These are phyloP conservation scores for Geranospiza caerulescens DNA, from an alignment of 2,797 vertebrate genomes.

Conservation along the genomic window DNA sequence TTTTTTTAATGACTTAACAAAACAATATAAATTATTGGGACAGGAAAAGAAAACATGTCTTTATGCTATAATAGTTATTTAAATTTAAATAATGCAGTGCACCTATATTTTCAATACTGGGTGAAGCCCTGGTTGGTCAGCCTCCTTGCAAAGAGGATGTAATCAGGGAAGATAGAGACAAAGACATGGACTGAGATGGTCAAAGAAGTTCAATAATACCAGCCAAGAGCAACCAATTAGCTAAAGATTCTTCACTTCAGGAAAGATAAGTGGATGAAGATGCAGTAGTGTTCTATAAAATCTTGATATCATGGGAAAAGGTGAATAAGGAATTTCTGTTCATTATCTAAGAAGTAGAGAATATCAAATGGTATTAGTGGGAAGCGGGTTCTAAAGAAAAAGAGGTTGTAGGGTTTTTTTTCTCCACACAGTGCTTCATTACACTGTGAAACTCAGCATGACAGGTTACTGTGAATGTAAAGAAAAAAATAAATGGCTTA, in stretches of 20 bases:
- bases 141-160: not conserved
- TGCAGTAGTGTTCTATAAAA: not conserved
- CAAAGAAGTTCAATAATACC: not conserved
- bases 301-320: not conserved
- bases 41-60: not conserved
- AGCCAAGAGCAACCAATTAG: not conserved
- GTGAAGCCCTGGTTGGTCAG: not conserved
- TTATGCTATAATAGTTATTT: not conserved
- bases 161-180: not conserved
- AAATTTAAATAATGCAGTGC: not conserved
- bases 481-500: not conserved
- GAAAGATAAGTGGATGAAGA: not conserved
- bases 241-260: not conserved
- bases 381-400: not conserved
- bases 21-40: not conserved
- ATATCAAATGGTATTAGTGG: not conserved
- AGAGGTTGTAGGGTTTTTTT: not conserved
- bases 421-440: not conserved
- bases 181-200: not conserved
- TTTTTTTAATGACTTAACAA: not conserved
- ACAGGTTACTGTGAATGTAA: not conserved
- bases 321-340: not conserved
- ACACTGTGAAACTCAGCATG: not conserved
- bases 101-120: not conserved
- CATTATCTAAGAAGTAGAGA: not conserved